These are phyloP conservation scores for Drosophila lowei DNA, from an alignment of 1,140 invertebrate genomes.

Conservation along the genomic window DNA sequence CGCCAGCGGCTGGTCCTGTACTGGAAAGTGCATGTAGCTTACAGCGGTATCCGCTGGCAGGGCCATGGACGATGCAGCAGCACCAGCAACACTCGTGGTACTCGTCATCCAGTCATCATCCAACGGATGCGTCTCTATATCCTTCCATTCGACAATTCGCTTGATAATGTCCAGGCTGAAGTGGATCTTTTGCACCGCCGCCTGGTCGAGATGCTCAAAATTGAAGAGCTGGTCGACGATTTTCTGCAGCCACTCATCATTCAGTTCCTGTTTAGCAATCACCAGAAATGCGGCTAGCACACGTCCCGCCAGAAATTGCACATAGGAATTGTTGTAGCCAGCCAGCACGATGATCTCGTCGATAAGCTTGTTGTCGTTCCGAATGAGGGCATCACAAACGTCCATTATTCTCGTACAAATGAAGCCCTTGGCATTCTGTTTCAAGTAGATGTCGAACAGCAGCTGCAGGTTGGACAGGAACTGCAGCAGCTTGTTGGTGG, in stretches of 20 bases:
- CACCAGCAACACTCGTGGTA: conserved; percentile 22
- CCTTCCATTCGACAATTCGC: conserved; percentile 93
- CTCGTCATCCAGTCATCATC: conserved; percentile 85
- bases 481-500: conserved; percentile 87
- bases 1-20: conserved; percentile 70
- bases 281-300: conserved; percentile 92
- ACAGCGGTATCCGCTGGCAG: conserved; percentile 52
- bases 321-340: conserved; percentile 90
- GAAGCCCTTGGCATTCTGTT: conserved; percentile 91
- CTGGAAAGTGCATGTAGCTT: conserved; percentile 73
- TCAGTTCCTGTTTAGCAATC: conserved; percentile 90
- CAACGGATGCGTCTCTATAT: conserved; percentile 91
- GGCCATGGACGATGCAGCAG: conserved; percentile 19
- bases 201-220: conserved; percentile 85
- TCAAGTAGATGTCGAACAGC: conserved; percentile 92
- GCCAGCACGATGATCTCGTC: conserved; percentile 92
- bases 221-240: conserved; percentile 87
- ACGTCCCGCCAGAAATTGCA: conserved; percentile 90
- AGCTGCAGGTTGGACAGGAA: conserved; percentile 92
- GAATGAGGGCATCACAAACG: conserved; percentile 90
- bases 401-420: conserved; percentile 91
- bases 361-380: conserved; percentile 91
- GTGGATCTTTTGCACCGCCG: conserved; percentile 88
- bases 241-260: conserved; percentile 90
- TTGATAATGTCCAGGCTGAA: conserved; percentile 93